Evolutionary conservation across 2,113 vertebrate species (phyloP).

Genomic region (Cyanoderma ruficeps): DNA sequence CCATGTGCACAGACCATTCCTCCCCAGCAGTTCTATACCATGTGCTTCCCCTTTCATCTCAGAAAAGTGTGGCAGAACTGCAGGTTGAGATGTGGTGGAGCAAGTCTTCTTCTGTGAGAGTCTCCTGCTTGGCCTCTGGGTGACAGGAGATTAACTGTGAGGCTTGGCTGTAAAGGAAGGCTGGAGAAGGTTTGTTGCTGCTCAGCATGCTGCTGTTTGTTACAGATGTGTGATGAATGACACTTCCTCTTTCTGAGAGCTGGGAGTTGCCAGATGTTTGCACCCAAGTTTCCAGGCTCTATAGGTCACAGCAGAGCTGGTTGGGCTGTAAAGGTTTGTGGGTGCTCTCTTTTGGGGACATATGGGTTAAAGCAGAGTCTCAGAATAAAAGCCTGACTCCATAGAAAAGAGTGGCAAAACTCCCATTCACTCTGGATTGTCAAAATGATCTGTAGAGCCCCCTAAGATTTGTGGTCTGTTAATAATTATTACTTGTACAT

Average conservation of each 20-base stretch:
- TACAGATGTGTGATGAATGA: neutral
- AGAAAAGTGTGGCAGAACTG: neutral
- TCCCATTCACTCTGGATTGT: slow-evolving; percentile 47
- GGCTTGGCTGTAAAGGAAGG: neutral
- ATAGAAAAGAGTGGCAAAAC: slow-evolving; percentile 38
- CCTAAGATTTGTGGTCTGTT: slow-evolving; percentile 59
- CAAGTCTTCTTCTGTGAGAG: neutral
- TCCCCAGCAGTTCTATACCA: neutral
- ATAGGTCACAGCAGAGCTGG: neutral
- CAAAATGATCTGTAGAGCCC: slow-evolving; percentile 49
- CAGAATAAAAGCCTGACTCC: neutral
- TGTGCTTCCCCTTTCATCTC: neutral
- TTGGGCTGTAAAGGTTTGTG: neutral
- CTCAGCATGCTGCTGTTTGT: neutral
- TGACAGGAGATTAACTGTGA: neutral
- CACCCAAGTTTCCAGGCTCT: neutral
- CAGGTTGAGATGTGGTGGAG: neutral
- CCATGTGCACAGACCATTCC: neutral
- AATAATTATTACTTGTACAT: slow-evolving; percentile 69
- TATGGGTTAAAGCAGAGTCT: slow-evolving; percentile 28
- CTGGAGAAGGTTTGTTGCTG: neutral
- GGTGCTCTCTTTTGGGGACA: neutral
- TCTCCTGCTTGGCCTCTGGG: neutral
- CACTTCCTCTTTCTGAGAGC: neutral
- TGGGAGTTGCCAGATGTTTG: neutral